Evolutionary conservation across 2,113 vertebrate species (phyloP), one percentile per base, ranked within the genome.

Genomic region (Machaerirhynchus nigripectus): DNA sequence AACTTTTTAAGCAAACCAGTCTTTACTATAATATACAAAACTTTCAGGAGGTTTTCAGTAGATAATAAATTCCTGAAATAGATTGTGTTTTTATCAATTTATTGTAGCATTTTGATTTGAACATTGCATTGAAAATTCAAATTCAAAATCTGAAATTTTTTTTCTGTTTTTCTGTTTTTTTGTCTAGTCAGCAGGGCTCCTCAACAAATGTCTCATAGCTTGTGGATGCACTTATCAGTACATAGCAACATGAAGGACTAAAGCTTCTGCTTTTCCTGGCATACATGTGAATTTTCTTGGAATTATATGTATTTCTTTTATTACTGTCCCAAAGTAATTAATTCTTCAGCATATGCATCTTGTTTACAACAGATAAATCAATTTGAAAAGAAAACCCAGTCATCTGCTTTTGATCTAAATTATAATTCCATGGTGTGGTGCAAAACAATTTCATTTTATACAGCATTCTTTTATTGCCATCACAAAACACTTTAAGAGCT

Each of bases 301-400:
- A 77, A 35, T 3, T 75, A 2, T 53, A 60, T 37, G 3, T n/a
- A 33, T 52, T 74, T 64, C 5, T 79, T 81, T 71, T 56, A 64
- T 84, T 89, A 76, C 31, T 84, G 4, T 59, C 27, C 11, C 14
- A 69, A 87, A 79, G 7, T 44, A 89, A 65, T 85, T 93, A 4
- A 82, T 78, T 79, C 37, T 89, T 89, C 46, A 53, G 21, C 35
- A 37, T 56, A 69, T 79, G 31, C 7, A 31, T 82, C 84, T 73
- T 92, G 27, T 89, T 92, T 93, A 79, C 59, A 68, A 69, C 14
- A 87, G 40, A 73, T 30, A 95, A 87, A 95, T 84, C 37, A 46
- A 16, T 84, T 56, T 87, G 56, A 78, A 91, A 81, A 78, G 19
- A 92, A 95, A 91, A 64, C 1, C 9, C 22, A 69, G 46, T 93